Base-by-base conservation (phyloP, 2,113 vertebrate genomes). In the Arizona elegans region DNA sequence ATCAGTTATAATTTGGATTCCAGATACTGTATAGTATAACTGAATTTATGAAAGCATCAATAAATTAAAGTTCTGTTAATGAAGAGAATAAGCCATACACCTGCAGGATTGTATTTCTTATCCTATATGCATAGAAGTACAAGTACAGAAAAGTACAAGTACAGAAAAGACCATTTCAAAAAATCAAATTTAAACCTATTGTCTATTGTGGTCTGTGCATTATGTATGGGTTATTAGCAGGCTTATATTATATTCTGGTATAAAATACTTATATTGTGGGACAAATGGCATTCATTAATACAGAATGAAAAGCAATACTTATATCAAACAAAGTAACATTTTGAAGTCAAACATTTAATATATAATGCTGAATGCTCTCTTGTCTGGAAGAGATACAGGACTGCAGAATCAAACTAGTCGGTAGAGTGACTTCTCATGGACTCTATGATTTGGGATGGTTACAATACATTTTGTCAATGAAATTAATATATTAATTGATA, bases 11-110 rank as follows among this genome's bases (percentile, higher is more conserved):
- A 93, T 96, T 97, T 96, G 97, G 88, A 96, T 96, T 91, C 96
- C 96, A 97, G 96, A 96, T 97, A 81, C 33, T 21, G 17, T 81
- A 29, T 24, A 62, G 24, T 26, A 89, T 97, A 97, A 97, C 88
- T 87, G 87, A 85, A 94, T 93, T 95, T 97, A 93, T 97, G 97
- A 97, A 97, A 97, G 94, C 96, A 97, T 96, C 0, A 95, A 95
- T 94, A 97, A 97, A 96, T 97, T 23, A 81, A 81, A 43, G 6
- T 81, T 81, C 17, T 81, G 15, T 33, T 81, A 81, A 81, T 38
- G 7, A 81, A 38, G 33, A 81, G 33, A 81, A 81, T 81, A 38
- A 81, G n/a, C 7, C 70, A 75, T 19, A 75, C 7, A 38, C 15
- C 7, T 75, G n/a, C 15, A 43, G 23, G 75, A 81, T 81, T 81